A percentile compares a stretch with the other conserved stretches of the same genome.
Evolutionary conservation across 2,888 invertebrate species (phyloP).

Genomic region (Scaptomyza reducta): DNA sequence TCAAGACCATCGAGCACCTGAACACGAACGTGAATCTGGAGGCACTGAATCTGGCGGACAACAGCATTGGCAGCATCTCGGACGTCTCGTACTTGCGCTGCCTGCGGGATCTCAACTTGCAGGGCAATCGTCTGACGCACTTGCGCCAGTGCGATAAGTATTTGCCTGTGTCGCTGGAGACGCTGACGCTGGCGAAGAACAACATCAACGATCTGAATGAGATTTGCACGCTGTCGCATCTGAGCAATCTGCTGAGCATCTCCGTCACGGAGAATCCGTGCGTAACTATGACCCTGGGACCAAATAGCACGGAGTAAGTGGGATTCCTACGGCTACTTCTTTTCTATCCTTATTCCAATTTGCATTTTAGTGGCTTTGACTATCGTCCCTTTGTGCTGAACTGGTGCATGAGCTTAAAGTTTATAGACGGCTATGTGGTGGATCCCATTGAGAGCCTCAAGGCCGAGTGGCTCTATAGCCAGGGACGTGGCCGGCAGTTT

Average conservation of each 20-base stretch:
- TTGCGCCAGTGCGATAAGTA: slow-evolving; percentile 92
- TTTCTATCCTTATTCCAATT: background rate
- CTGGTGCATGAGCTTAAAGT: slow-evolving; percentile 95
- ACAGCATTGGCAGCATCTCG: slow-evolving; percentile 92
- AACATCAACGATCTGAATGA: slow-evolving; percentile 93
- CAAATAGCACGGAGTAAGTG: slow-evolving; percentile 86
- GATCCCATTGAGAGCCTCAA: slow-evolving; percentile 96
- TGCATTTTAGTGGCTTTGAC: slow-evolving; percentile 91
- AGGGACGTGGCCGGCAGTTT: slow-evolving; percentile 95
- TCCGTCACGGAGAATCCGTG: slow-evolving; percentile 95
- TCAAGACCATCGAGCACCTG: slow-evolving; percentile 96
- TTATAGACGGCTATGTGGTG: slow-evolving; percentile 94
- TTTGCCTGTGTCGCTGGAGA: slow-evolving; percentile 90
- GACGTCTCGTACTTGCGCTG: slow-evolving; percentile 93
- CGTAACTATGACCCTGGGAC: slow-evolving; percentile 90
- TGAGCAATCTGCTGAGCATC: slow-evolving; percentile 91
- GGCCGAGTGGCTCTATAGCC: slow-evolving; percentile 98
- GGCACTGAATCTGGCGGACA: slow-evolving; percentile 94
- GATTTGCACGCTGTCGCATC: slow-evolving; percentile 91
- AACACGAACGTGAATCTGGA: slow-evolving; percentile 92
- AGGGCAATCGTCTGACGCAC: slow-evolving; percentile 93
- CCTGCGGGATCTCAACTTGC: slow-evolving; percentile 93
- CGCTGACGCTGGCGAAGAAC: slow-evolving; percentile 92
- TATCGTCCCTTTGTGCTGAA: slow-evolving; percentile 96
- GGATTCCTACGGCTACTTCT: background rate